Conservation (phyloP, 2,888 invertebrate species). For the Taphrorychus bicolor region DNA sequence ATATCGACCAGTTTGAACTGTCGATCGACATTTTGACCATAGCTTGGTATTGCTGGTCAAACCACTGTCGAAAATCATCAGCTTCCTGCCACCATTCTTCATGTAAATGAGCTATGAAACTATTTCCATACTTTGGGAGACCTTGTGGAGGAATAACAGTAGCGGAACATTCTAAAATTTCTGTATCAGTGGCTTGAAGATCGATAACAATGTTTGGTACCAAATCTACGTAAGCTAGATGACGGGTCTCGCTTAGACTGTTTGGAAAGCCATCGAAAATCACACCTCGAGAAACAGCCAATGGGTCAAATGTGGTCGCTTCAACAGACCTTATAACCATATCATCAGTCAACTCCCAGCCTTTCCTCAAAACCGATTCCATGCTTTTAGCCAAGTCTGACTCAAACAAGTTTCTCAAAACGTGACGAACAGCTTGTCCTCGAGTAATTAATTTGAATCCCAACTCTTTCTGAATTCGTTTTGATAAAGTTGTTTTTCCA, state of each 20-base stretch:
- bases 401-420: conserved; percentile 62
- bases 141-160: conserved; percentile 53
- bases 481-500: conserved; percentile 67
- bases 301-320: conserved; percentile 62
- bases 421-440: conserved; percentile 63
- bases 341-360: conserved; percentile 60
- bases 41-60: conserved; percentile 65
- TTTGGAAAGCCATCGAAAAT: conserved; percentile 70
- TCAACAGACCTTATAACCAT: conserved; percentile 64
- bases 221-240: conserved; percentile 62
- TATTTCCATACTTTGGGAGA: conserved; percentile 48
- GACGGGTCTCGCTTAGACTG: conserved; percentile 61
- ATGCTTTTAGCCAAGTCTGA: conserved; percentile 62
- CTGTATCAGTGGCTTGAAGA: conserved; percentile 58
- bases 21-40: conserved; percentile 61
- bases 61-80: conserved; percentile 61
- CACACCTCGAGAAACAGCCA: conserved; percentile 64
- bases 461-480: conserved; percentile 63
- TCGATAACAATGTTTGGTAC: conserved; percentile 67
- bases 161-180: conserved; percentile 59
- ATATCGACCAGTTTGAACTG: conserved; percentile 65
- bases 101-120: conserved; percentile 60
- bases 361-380: conserved; percentile 57
- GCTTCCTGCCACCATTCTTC: conserved; percentile 58
- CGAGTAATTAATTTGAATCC: conserved; percentile 65